phyloP scores from a whole-genome alignment of 2,797 vertebrate genomes.

The Coregonus ussuriensis region DNA sequence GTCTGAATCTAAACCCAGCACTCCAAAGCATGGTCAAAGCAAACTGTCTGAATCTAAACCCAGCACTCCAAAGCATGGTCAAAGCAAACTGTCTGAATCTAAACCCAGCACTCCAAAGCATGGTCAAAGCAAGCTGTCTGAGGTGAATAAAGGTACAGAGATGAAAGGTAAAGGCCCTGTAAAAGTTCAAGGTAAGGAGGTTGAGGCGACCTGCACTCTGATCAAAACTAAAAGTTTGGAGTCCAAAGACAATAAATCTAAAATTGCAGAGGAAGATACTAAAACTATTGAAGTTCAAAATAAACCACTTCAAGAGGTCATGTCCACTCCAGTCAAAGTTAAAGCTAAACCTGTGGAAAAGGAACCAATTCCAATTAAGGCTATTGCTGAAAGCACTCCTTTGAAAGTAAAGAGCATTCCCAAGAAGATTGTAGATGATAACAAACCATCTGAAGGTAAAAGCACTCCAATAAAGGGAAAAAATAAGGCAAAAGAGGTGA shows the following conservation, averaged over 20 bases:
- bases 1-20: too few relatives aligned
- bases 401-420: neutral
- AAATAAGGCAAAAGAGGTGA: constrained; percentile 22
- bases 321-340: constrained; percentile 29
- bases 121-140: too few relatives aligned
- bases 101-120: too few relatives aligned
- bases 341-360: constrained; percentile 23
- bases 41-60: too few relatives aligned
- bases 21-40: too few relatives aligned
- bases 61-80: too few relatives aligned
- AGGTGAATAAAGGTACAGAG: constrained; percentile 17
- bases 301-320: constrained; percentile 4
- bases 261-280: neutral
- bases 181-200: constrained; percentile 20
- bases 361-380: neutral
- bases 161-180: constrained; percentile 20
- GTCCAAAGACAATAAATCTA: constrained; percentile 26
- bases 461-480: constrained; percentile 11
- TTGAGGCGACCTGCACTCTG: constrained; percentile 4
- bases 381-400: neutral
- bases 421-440: constrained; percentile 11
- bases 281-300: neutral
- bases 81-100: too few relatives aligned
- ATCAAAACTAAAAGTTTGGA: too few relatives aligned
- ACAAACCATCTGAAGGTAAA: constrained; percentile 17